These are phyloP conservation scores for Lethrus apterus DNA, from an alignment of 1,140 invertebrate species.

Conservation along the genomic window DNA sequence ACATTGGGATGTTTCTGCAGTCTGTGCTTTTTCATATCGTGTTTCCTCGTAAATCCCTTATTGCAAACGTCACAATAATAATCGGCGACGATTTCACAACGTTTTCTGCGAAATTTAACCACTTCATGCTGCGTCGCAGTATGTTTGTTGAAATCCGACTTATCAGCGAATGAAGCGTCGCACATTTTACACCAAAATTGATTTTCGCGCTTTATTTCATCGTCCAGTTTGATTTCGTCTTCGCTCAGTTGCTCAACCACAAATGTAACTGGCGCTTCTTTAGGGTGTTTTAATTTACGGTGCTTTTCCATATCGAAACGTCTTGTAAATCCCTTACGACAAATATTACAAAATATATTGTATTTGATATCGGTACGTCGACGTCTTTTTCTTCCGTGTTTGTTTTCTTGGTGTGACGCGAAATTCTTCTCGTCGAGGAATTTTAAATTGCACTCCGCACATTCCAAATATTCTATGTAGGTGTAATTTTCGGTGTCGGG, in stretches of 20 bases:
- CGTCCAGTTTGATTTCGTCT: neutral
- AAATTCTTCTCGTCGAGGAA: too few species aligned
- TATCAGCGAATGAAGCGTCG: slow-evolving; percentile 16
- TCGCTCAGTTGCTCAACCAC: neutral
- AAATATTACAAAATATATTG: slow-evolving; percentile 20
- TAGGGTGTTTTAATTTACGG: slow-evolving; percentile 9
- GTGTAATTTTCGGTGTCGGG: too few species aligned
- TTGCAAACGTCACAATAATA: slow-evolving; percentile 26
- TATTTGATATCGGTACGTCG: slow-evolving; percentile 13
- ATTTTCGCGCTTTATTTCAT: neutral
- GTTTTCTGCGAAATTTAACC: neutral
- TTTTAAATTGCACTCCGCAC: too few species aligned
- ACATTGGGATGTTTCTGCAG: slow-evolving; percentile 29
- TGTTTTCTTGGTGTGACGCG: too few species aligned
- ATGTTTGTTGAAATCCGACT: slow-evolving; percentile 33
- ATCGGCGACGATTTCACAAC: slow-evolving; percentile 16
- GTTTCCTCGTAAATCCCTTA: slow-evolving; percentile 32
- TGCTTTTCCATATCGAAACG: slow-evolving; percentile 19
- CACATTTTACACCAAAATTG: slow-evolving; percentile 12
- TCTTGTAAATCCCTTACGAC: slow-evolving; percentile 18
- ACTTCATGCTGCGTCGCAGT: slow-evolving; percentile 30
- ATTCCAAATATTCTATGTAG: too few species aligned
- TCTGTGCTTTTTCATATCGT: slow-evolving; percentile 31
- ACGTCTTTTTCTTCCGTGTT: slow-evolving; percentile 8
- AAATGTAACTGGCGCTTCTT: neutral